Evolutionary conservation across 2,888 invertebrate genomes (phyloP), one percentile per base, ranked within the genome.

Genomic region (Mimas tiliae): DNA sequence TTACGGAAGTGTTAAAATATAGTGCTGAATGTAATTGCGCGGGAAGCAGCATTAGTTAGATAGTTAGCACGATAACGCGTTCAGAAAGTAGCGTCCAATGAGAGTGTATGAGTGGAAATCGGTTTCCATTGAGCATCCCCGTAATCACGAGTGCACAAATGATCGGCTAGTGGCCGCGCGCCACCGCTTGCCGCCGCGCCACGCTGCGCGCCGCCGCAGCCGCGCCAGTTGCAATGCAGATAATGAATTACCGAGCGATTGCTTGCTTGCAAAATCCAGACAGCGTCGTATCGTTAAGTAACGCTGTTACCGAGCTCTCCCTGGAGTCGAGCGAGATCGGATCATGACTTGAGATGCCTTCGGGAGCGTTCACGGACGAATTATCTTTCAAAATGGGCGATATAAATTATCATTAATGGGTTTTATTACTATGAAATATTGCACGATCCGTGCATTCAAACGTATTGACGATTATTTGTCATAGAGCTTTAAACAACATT

Each of bases 251-350:
- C 87, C 77, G 79, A 84, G 78, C 80, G 77, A 85, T 85, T 85
- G 87, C 90, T 88, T 78, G 86, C 87, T 89, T 89, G 89, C 90
- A 87, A 85, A 91, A 90, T 89, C 85, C 81, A 86, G 82, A 78
- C 78, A 74, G 76, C 82, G 80, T 84, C 80, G 83, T 83, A 85
- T 83, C 84, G 78, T 82, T 81, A 82, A 85, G 84, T 90, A 90
- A 91, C 85, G 83, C 89, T 83, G 86, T 88, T 90, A 89, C 75
- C 78, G 76, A 80, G 74, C 76, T 78, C 81, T 79, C 82, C 78
- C 78, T 72, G 72, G 74, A 76, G 76, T 77, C 74, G 74, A 76
- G 72, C 75, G 72, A 76, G 74, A 77, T 81, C 81, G 82, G 77
- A 81, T 88, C 90, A 87, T 88, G 88, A 90, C 86, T 88, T 81